Base-by-base conservation (phyloP, 1,140 invertebrate species). In the Paracyclopina nana region DNA sequence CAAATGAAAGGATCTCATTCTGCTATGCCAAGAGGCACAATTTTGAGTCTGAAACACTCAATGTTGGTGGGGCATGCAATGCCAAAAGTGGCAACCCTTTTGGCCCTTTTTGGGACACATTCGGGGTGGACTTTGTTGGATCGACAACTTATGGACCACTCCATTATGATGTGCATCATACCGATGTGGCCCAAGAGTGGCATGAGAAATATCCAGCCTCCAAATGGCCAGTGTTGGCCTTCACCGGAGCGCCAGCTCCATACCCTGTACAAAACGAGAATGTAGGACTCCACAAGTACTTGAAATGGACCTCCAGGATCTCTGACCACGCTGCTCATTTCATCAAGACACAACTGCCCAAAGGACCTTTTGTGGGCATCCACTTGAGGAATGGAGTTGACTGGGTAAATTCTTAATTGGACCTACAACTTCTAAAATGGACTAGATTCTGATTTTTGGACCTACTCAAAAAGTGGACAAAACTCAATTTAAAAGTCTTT, bases 61-160 rank as follows among this genome's bases (percentile, higher is more conserved):
- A n/a, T n/a, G n/a, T n/a, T n/a, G 41, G 55, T 46, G 64, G 22
- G 44, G 20, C 25, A 27, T 97, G 94, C 62, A 86, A 94, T 72
- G 85, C 91, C 2, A 97, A 96, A 65, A 84, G 94, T 60, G 94
- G 92, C 2, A 98, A 95, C 70, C 94, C 94, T 26, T 98, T 97
- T 71, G 90, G 87, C 16, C 85, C 92, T 30, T 99, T 97, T 69
- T 99, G 94, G 94, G 83, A 96, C 62, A 83, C 82, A 45, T 91
- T 81, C 61, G 66, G 74, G 53, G 72, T 98, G 46, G 78, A 94
- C 61, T 98, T 98, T 72, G 72, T 77, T 25, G 65, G 62, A 4
- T 95, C 90, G 6, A 82, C 87, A 66, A 92, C 92, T 66, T 96
- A 91, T 70, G 77, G 76, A 9, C 88, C 88, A 3, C 66, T 96